These are phyloP conservation scores for Mormyrus hasselquistii DNA, from an alignment of 2,797 vertebrate species.

Conservation along the genomic window DNA sequence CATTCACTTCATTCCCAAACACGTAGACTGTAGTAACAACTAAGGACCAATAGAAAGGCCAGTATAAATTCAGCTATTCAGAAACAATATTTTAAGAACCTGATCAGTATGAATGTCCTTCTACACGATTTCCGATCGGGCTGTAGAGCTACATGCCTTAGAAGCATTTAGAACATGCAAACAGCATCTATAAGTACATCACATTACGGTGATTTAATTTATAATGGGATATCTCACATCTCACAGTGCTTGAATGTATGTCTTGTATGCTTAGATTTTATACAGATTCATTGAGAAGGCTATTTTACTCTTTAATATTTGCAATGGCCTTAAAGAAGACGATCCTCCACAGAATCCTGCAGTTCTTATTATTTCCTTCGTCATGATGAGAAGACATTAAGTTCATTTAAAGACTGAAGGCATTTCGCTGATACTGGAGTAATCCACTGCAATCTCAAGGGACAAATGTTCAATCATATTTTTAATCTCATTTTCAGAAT, in stretches of 20 bases:
- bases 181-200: neutral
- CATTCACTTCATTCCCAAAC: neutral
- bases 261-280: neutral
- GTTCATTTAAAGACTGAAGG: neutral
- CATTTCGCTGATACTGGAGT: neutral
- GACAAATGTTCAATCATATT: neutral
- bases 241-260: neutral
- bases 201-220: neutral
- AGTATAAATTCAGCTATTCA: neutral
- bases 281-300: neutral
- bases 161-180: neutral
- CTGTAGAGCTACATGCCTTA: neutral
- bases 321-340: neutral
- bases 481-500: neutral
- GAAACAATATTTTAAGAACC: neutral
- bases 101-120: neutral
- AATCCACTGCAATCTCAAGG: neutral
- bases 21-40: neutral
- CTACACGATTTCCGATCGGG: neutral
- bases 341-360: neutral
- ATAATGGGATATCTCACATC: neutral
- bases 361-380: neutral
- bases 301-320: neutral
- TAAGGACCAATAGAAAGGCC: neutral
- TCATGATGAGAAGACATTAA: neutral